Base-by-base conservation (phyloP, 2,797 vertebrate genomes). In the Muscicapa striata region DNA sequence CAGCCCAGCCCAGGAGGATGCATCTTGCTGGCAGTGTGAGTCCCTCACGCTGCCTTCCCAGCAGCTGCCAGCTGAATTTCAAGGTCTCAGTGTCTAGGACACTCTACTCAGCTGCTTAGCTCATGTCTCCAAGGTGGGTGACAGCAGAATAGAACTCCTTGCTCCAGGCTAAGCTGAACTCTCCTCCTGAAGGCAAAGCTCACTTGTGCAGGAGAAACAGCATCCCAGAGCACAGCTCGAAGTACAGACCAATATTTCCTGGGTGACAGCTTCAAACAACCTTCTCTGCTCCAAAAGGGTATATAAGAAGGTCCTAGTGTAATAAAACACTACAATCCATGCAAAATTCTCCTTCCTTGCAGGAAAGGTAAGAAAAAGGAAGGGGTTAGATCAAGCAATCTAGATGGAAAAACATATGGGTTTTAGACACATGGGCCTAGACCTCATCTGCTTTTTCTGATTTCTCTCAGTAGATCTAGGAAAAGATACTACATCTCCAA, bases 21-120 rank as follows among this genome's bases (percentile, higher is more conserved):
- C 72, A 55, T 49, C 67, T 61, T 1, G 0, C 34, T 7, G 10
- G 61, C 41, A 59, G 29, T 1, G 4, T 1, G 7, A 72, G n/a
- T 36, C 74, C 51, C 59, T 72, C 87, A n/a, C 0, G 0, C 40
- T 78, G 83, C 58, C 30, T 88, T 81, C 46, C 45, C 51, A 38
- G 69, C 1, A 24, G 51, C 67, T 95, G 87, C 73, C 67, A 55
- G 66, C 40, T 38, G 11, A 89, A 52, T 63, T 51, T 96, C 74
- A 76, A 58, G 43, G 77, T 79, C 74, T 79, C 13, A 0, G 38
- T 54, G 38, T 34, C 27, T 16, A 43, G 49, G 46, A 34, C 62
- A 72, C 30, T 3, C 54, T 26, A 43, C 54, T 81, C 73, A 55
- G 38, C 36, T 51, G 51, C 63, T 89, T 52, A 63, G 40, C 40